Conservation (phyloP, 1,140 invertebrate species). For the Pomacea maculata region DNA sequence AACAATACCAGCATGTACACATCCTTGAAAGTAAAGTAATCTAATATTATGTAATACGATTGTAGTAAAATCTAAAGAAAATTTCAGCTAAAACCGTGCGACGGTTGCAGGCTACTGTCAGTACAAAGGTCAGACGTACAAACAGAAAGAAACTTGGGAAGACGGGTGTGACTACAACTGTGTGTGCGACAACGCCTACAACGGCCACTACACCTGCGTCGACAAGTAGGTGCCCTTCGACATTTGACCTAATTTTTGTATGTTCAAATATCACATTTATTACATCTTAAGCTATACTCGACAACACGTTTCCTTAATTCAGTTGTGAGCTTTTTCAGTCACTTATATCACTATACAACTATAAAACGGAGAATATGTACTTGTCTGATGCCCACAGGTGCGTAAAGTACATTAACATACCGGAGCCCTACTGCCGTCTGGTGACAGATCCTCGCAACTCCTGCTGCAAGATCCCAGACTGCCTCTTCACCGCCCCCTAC, state of each 20-base stretch:
- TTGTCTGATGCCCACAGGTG: conserved; percentile 28
- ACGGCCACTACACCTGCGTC: conserved; percentile 42
- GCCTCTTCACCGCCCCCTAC: conserved; percentile 29
- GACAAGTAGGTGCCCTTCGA: conserved; percentile 31
- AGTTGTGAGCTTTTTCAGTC: not conserved
- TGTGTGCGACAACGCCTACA: conserved; percentile 40
- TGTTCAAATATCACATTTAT: too few relatives aligned
- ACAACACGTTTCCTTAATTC: not conserved
- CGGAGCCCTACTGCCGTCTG: conserved; percentile 34
- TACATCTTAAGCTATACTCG: too few relatives aligned
- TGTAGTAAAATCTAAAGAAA: too few relatives aligned
- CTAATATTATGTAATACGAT: too few relatives aligned
- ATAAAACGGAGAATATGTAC: not conserved
- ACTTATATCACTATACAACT: too few relatives aligned
- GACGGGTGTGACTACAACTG: conserved; percentile 49
- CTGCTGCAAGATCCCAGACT: conserved; percentile 41
- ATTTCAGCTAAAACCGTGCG: not conserved
- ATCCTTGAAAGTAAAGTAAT: too few relatives aligned
- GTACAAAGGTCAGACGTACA: conserved; percentile 41
- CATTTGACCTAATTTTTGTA: too few relatives aligned
- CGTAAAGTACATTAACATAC: conserved; percentile 29
- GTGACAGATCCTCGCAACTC: conserved; percentile 33
- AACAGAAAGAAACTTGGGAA: conserved; percentile 36
- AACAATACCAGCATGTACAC: too few relatives aligned
- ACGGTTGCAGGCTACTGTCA: conserved; percentile 32